These are phyloP conservation scores for Archilochus colubris DNA, from an alignment of 2,113 vertebrate genomes.

Conservation along the genomic window DNA sequence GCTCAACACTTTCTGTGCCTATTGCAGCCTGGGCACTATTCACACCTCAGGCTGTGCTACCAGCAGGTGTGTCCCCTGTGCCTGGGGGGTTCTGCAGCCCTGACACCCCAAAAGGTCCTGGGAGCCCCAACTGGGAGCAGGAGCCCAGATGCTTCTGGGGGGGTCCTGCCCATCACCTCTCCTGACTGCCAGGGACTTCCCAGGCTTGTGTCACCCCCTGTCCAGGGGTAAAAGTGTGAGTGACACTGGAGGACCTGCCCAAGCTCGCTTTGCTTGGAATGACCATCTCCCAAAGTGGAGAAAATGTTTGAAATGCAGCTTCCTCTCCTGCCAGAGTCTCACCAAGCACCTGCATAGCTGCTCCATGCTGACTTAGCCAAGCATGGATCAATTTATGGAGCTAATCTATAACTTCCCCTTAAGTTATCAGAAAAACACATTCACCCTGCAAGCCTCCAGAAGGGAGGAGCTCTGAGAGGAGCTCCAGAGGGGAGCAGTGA, in stretches of 20 bases:
- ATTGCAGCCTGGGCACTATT: fast-evolving
- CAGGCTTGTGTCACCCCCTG: fast-evolving
- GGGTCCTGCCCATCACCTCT: not conserved
- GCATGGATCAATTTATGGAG: not conserved
- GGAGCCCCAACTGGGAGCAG: not conserved
- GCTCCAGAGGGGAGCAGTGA: not conserved
- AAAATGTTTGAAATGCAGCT: not conserved
- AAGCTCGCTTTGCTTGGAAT: not conserved
- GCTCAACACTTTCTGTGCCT: too few relatives aligned
- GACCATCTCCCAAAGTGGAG: not conserved
- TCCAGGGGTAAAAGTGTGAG: not conserved
- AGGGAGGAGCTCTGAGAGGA: not conserved
- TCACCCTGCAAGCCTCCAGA: not conserved
- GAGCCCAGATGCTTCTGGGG: not conserved
- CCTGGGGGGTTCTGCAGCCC: not conserved
- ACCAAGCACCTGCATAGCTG: not conserved
- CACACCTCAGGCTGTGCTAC: not conserved
- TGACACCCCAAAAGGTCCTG: too few relatives aligned
- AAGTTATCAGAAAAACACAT: not conserved
- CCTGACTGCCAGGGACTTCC: not conserved
- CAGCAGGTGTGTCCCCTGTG: fast-evolving
- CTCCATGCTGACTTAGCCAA: not conserved
- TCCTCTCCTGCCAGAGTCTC: not conserved
- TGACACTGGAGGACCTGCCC: not conserved
- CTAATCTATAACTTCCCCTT: not conserved